Conservation (phyloP, 2,797 vertebrate genomes). For the Coluber constrictor region DNA sequence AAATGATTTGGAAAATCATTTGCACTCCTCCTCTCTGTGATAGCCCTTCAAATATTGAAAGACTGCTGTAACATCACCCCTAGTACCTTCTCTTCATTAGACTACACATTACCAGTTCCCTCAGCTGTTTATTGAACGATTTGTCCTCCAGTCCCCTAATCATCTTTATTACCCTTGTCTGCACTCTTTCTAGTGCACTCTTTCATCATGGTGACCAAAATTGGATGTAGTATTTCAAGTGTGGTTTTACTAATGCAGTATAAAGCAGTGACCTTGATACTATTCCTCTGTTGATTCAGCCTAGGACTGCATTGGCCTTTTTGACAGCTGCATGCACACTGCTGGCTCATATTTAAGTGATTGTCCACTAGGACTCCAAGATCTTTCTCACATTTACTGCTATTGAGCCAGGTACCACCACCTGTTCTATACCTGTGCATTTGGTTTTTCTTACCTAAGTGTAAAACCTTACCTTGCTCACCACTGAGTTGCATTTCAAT, state of each 20-base stretch:
- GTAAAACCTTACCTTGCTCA: not conserved
- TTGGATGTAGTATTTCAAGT: not conserved
- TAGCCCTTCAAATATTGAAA: not conserved
- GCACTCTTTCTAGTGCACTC: not conserved
- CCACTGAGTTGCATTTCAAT: not conserved
- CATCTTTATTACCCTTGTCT: not conserved
- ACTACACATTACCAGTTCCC: not conserved
- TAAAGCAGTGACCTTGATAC: not conserved
- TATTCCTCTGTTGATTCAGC: not conserved
- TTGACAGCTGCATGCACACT: not conserved
- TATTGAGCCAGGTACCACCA: not conserved
- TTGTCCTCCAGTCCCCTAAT: not conserved
- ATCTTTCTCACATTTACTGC: not conserved
- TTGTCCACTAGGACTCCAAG: not conserved
- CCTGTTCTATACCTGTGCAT: not conserved
- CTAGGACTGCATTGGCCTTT: not conserved
- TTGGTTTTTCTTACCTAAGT: not conserved
- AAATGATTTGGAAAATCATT: not conserved
- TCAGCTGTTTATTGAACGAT: not conserved
- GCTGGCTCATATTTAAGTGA: not conserved
- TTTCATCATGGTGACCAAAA: not conserved
- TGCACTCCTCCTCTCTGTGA: not conserved
- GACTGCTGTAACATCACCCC: not conserved
- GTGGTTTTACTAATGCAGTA: not conserved
- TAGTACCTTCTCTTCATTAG: not conserved